Conservation (phyloP, 53 echinoderm and acorn worm genomes). For the Hippasteria phrygiana region DNA sequence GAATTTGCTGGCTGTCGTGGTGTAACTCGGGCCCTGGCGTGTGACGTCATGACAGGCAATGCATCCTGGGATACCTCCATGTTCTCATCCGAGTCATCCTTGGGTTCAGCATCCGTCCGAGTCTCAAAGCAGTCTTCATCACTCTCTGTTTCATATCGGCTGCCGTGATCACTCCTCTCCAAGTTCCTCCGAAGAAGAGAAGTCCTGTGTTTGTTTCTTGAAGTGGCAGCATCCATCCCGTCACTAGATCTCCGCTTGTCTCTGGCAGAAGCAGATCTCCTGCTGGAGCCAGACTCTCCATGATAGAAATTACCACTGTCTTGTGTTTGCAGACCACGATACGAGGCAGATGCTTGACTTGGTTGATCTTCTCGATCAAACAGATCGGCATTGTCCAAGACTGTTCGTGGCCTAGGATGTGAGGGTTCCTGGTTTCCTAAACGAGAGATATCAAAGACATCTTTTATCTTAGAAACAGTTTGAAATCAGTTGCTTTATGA, state of each 20-base stretch:
- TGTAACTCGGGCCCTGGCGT: constrained; percentile 16
- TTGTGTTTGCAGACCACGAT: background rate
- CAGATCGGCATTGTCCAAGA: constrained; percentile 78
- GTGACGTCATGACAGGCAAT: constrained; percentile 67
- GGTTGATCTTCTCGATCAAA: constrained; percentile 83
- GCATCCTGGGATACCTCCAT: constrained; percentile 53
- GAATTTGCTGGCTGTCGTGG: background rate
- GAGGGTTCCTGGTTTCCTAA: constrained; percentile 43
- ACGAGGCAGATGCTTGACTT: constrained; percentile 60
- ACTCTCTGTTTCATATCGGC: background rate
- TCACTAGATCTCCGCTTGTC: constrained; percentile 10
- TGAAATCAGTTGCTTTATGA: too few species aligned
- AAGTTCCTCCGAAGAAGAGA: constrained; percentile 30
- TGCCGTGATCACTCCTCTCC: constrained; percentile 6
- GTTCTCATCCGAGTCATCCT: constrained; percentile 26
- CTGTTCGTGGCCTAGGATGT: constrained; percentile 25
- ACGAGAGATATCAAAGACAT: background rate
- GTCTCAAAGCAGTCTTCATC: constrained; percentile 33
- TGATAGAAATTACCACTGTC: background rate
- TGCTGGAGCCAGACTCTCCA: constrained; percentile 20
- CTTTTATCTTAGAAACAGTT: too few species aligned
- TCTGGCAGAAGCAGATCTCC: constrained; percentile 6
- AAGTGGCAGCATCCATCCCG: background rate
- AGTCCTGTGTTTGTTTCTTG: constrained; percentile 2
- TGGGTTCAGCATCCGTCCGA: background rate